Evolutionary conservation across 2,797 vertebrate genomes (phyloP).

Genomic region (Basileuterus tristriatus): DNA sequence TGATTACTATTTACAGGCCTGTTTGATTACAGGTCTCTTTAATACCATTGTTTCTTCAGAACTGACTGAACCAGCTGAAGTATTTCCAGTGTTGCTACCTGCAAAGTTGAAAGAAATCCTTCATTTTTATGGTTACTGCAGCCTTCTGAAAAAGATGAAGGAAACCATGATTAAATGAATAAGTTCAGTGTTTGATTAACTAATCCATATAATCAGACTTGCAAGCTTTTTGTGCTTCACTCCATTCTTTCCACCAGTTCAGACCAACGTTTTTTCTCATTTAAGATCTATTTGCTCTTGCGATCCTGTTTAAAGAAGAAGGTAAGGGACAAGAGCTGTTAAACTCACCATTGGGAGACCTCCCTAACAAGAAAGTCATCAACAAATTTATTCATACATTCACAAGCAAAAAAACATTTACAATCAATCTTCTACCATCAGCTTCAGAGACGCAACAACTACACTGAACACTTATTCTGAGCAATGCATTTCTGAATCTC

Average conservation of each 20-base stretch:
- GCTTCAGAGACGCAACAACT: background rate
- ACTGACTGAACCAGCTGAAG: background rate
- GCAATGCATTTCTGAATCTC: background rate
- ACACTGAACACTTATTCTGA: background rate
- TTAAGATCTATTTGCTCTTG: background rate
- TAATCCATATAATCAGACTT: background rate
- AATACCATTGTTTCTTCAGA: constrained; percentile 17
- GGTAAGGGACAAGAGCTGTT: background rate
- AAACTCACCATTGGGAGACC: background rate
- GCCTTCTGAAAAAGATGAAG: background rate
- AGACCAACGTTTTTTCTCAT: background rate
- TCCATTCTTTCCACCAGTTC: background rate
- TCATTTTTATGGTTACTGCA: background rate
- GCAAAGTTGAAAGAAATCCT: background rate
- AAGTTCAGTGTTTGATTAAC: background rate
- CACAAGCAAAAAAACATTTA: background rate
- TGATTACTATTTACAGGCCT: background rate
- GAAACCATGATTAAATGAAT: background rate
- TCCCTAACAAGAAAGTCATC: background rate
- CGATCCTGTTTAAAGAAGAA: background rate
- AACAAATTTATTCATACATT: background rate
- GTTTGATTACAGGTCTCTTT: constrained; percentile 30
- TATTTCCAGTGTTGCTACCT: background rate
- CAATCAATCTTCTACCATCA: background rate
- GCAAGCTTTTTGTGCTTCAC: background rate